Conservation (phyloP, 2,888 invertebrate genomes). For the Eilema griseolum region DNA sequence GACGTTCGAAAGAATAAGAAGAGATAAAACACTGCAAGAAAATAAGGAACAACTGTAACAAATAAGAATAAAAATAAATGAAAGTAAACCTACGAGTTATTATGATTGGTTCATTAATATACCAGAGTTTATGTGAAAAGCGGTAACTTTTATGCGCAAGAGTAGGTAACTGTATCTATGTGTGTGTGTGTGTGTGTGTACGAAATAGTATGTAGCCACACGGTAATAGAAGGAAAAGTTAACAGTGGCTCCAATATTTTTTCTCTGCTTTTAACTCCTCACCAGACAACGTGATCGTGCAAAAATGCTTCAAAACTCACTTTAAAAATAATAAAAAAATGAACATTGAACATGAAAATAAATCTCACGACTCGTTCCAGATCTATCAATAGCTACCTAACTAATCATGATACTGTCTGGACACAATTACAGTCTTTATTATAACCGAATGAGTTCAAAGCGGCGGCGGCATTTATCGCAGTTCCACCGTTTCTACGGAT, state of each 20-base stretch:
- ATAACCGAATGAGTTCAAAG: conserved; percentile 35
- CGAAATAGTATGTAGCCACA: neutral
- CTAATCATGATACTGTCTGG: conserved; percentile 14
- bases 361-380: neutral
- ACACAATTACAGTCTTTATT: conserved; percentile 25
- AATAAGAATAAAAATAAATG: no score
- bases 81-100: neutral
- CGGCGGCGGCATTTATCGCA: conserved; percentile 37
- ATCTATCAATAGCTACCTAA: conserved; percentile 9
- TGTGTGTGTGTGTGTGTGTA: neutral
- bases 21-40: neutral
- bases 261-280: neutral
- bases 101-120: neutral
- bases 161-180: neutral
- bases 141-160: neutral
- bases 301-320: no score
- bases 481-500: conserved; percentile 30
- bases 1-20: neutral
- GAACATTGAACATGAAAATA: neutral
- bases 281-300: neutral
- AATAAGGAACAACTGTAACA: no score
- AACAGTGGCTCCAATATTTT: neutral
- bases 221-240: neutral
- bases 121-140: neutral
- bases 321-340: neutral